Base-by-base conservation (phyloP, 2,113 vertebrate species). In the Embiotoca jacksoni region DNA sequence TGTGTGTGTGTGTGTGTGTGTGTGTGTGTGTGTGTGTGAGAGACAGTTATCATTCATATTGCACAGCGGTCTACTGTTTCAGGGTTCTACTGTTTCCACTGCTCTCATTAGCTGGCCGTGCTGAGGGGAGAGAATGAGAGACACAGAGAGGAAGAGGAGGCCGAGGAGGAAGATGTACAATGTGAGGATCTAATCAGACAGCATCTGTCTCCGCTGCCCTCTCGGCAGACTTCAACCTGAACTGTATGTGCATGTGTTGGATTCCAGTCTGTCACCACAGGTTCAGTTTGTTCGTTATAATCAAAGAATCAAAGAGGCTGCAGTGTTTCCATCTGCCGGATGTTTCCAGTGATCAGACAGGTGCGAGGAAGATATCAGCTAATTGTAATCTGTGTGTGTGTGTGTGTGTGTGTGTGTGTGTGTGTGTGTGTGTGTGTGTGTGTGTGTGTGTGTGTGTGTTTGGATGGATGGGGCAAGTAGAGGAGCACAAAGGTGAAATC, bases 171-270 rank as follows among this genome's bases (percentile, higher is more conserved):
- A 35, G 33, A 66, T 72, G 44, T 57, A 72, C 62, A 55, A 10
- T 76, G 68, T 75, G 53, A 78, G 58, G 60, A 39, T 80, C 77
- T 85, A 88, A 88, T 84, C 86, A 86, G 73, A 64, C 69, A 31
- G 71, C 85, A 72, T 75, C 61, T 62, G 65, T 32, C 35, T 37
- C 35, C 39, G 53, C 58, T 39, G 67, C 33, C 53, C 57, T 63
- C 7, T 36, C 65, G 71, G 5, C 68, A 70, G 54, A 57, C 56
- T 78, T 57, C 58, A 6, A 44, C 9, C 33, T 36, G 2, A 44
- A 67, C 10, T 49, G 13, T 4, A 1, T 49, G n/a, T 73, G 53
- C 79, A 72, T 80, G 76, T 80, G 70, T 59, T 46, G 37, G 59
- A 55, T 49, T 69, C 44, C 49, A 65, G 41, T 78, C 76, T 80